Evolutionary conservation across 2,888 invertebrate genomes (phyloP), one percentile per base, ranked within the genome.

Genomic region (Julus scandinavius): DNA sequence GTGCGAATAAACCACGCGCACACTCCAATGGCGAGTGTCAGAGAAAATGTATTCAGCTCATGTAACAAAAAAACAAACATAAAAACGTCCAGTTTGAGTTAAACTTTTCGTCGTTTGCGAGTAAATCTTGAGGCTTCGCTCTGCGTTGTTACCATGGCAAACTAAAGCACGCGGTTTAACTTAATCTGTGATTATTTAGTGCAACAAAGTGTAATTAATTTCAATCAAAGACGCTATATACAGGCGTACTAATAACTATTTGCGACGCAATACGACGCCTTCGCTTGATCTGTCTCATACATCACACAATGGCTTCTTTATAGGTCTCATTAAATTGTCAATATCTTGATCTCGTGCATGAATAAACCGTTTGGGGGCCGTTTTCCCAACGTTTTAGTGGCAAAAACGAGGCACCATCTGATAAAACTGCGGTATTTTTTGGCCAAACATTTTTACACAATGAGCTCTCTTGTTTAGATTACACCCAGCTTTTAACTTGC

Each of bases 121-220:
- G n/a, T 58, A 58, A 58, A 58, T 58, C 58, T 2, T 54, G 54
- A 5, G 2, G 13, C 54, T 9, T 54, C 54, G 54, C 54, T n/a
- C 15, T n/a, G n/a, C n/a, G 17, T n/a, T 15, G 58, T 58, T 58
- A 1, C 58, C 58, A 58, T 17, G 5, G 58, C n/a, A 58, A 58
- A 58, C 58, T 58, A 58, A 45, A n/a, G 58, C 58, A n/a, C 17
- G 58, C 58, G 58, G 58, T 58, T 58, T 58, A 58, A 58, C 58
- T 58, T 58, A 58, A 58, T 15, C 58, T 58, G 17, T n/a, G 58
- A 58, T 58, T 58, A 58, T 58, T 58, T 58, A 58, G 58, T 4
- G 58, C 17, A 5, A 17, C 58, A 58, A 17, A 17, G 15, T 1
- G 58, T 58, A 58, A 58, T 58, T 58, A 58, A 58, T 58, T 58